Base-by-base conservation (phyloP, 2,888 invertebrate genomes). In the Autographa pulchrina region DNA sequence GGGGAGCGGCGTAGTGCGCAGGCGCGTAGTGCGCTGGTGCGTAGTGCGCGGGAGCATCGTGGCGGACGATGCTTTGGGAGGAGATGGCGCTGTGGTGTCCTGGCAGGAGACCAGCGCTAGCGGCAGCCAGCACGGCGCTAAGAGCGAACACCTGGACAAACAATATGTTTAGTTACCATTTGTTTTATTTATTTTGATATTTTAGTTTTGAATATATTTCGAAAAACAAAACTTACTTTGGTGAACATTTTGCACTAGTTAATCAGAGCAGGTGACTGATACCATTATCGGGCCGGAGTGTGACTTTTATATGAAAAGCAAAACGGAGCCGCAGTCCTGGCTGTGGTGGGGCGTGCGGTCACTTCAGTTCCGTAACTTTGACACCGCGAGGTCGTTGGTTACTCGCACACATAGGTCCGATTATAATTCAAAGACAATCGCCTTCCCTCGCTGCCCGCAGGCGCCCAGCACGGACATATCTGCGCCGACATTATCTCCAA, bases 221-320 rank as follows among this genome's bases (percentile, higher is more conserved):
- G 54, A 75, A 72, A 76, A 74, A 58, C 68, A 59, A 60, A 65
- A 91, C 95, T 95, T 94, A 96, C 96, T 95, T 96, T 96, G 87
- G 94, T 92, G 92, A 96, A 95, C 96, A 96, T 96, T 94, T 95
- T 96, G 94, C 93, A 90, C 92, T 91, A 91, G 91, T 90, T 94
- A 95, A 93, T 92, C 93, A 92, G 90, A 92, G 90, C 92, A 93
- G 92, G 92, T 94, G 94, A 96, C 94, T 96, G 96, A 96, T 96
- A 95, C 92, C 87, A 93, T 93, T 94, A 94, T 94, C 92, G 93
- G 88, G 52, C 83, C 87, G 88, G 88, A 88, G 89, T 90, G 90
- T 89, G 93, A 93, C 95, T 96, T 96, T 94, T 96, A 96, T 96
- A 96, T 94, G 92, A 94, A 95, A 95, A 94, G 93, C 93, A 93